Percentiles rank a stretch among this genome's conserved stretches.
Conservation (phyloP, 1,140 invertebrate genomes). For the Hycleus cichorii region DNA sequence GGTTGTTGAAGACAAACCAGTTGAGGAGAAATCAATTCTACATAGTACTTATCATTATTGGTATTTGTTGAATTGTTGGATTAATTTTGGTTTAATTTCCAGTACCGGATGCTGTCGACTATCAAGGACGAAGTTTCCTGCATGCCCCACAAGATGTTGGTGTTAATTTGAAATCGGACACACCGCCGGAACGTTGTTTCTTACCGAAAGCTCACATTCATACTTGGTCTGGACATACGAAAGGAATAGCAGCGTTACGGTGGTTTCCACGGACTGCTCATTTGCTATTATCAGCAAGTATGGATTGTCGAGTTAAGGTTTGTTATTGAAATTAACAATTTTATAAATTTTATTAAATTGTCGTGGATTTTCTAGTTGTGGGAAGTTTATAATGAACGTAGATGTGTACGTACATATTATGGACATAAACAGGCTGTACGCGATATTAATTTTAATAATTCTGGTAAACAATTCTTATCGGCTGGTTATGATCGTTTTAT, state of each 20-base stretch:
- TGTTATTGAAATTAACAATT: slow-evolving; percentile 1
- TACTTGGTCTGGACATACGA: slow-evolving; percentile 95
- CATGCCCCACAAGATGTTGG: slow-evolving; percentile 93
- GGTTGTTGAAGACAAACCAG: slow-evolving; percentile 78
- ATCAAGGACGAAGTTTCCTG: slow-evolving; percentile 93
- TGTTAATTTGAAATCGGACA: slow-evolving; percentile 87
- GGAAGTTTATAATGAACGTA: slow-evolving; percentile 95
- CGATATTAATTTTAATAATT: slow-evolving; percentile 94
- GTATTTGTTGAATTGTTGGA: neutral
- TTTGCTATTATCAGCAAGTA: slow-evolving; percentile 88
- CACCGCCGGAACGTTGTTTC: slow-evolving; percentile 92
- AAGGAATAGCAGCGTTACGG: slow-evolving; percentile 91
- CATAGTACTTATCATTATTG: slow-evolving; percentile 66
- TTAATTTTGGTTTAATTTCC: slow-evolving; percentile 29
- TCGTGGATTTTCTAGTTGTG: slow-evolving; percentile 62
- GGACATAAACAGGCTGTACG: slow-evolving; percentile 96
- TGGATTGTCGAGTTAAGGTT: slow-evolving; percentile 95
- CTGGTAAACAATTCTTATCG: slow-evolving; percentile 87
- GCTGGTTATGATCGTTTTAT: slow-evolving; percentile 77
- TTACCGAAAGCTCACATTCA: slow-evolving; percentile 95
- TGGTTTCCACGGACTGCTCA: slow-evolving; percentile 96
- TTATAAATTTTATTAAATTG: neutral
- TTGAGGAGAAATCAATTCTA: slow-evolving; percentile 91
- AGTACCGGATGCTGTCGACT: slow-evolving; percentile 93
- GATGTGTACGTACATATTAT: slow-evolving; percentile 92